A percentile compares a stretch with the other conserved stretches of the same genome.
Conservation (phyloP, 2,113 vertebrate species). For the Lepus europaeus region DNA sequence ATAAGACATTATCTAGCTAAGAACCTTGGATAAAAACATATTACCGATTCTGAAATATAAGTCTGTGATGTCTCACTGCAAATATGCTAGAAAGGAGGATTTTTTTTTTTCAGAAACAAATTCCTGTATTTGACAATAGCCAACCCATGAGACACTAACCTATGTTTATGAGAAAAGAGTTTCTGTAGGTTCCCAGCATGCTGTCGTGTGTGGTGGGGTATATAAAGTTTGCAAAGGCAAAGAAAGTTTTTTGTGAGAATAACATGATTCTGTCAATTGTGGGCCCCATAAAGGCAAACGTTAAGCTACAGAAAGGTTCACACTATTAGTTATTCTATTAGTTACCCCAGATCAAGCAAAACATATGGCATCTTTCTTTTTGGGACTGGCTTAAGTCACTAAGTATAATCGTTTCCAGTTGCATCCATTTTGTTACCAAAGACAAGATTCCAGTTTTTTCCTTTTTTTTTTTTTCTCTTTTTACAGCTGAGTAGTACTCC, state of each 20-base stretch:
- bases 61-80: conserved; percentile 4
- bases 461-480: too few species aligned
- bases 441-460: too few species aligned
- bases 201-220: not conserved
- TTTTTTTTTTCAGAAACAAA: conserved; percentile 1
- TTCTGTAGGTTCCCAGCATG: not conserved
- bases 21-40: conserved; percentile 20
- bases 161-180: not conserved
- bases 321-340: too few species aligned
- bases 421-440: too few species aligned
- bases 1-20: not conserved
- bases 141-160: not conserved
- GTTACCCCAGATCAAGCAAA: too few species aligned
- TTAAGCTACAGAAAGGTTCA: conserved; percentile 10
- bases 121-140: not conserved
- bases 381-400: too few species aligned
- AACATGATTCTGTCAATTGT: not conserved
- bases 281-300: not conserved
- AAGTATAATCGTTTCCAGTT: too few species aligned
- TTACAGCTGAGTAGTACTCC: too few species aligned
- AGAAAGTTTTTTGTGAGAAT: not conserved
- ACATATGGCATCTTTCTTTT: too few species aligned
- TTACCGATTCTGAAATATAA: not conserved
- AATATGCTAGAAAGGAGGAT: not conserved
- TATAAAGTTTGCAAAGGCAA: not conserved